These are phyloP conservation scores for Syrrhaptes paradoxus DNA, from an alignment of 2,113 vertebrate species.

Conservation along the genomic window DNA sequence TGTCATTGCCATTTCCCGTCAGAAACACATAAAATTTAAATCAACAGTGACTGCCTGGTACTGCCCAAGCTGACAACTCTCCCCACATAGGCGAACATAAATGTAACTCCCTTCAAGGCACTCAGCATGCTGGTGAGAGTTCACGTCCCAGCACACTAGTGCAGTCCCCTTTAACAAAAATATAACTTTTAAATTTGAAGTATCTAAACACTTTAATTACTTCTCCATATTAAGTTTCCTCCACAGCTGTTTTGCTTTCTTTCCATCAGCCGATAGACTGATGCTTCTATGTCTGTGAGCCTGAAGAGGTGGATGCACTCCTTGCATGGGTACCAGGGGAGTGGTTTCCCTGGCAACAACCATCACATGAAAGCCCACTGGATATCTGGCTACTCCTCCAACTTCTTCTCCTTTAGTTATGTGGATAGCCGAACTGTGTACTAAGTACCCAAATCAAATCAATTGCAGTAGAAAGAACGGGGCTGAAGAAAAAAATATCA, in stretches of 20 bases:
- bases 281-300: background rate
- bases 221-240: background rate
- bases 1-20: background rate
- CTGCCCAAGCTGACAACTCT: background rate
- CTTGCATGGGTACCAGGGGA: background rate
- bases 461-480: background rate
- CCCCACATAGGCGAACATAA: background rate
- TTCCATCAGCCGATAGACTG: background rate
- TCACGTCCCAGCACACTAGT: background rate
- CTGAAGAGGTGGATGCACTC: background rate
- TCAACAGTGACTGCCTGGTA: background rate
- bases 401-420: background rate
- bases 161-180: background rate
- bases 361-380: background rate
- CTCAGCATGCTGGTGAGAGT: background rate
- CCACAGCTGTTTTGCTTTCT: background rate
- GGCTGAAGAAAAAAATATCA: background rate
- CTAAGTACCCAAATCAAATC: background rate
- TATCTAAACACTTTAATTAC: background rate
- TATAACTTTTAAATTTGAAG: background rate
- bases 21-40: background rate
- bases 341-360: slow-evolving; percentile 42
- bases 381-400: background rate
- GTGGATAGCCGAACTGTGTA: background rate
- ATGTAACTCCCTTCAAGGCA: background rate